phyloP scores from a whole-genome alignment of 1,140 invertebrate species.

The Trichonephila clavipes region DNA sequence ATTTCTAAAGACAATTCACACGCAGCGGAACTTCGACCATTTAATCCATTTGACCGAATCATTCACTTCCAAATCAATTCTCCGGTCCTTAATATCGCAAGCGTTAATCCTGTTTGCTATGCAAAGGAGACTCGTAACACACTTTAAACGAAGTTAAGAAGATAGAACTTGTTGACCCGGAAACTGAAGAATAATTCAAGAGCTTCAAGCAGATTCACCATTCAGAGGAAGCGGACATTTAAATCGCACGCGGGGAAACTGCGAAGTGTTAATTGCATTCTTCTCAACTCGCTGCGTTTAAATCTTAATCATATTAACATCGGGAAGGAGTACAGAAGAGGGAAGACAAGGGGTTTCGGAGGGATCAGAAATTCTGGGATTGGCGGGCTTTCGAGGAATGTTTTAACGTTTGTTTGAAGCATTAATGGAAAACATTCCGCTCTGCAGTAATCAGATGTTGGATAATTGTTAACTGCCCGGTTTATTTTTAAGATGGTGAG shows the following conservation, averaged over 20 bases:
- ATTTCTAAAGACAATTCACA: no score
- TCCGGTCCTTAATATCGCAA: background rate
- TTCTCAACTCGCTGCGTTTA: background rate
- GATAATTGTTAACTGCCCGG: no score
- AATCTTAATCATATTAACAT: conserved; percentile 19
- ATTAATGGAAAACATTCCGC: no score
- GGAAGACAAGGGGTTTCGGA: background rate
- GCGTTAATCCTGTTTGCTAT: background rate
- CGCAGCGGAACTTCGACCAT: no score
- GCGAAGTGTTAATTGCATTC: conserved; percentile 26
- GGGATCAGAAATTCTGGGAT: no score
- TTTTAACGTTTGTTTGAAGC: no score
- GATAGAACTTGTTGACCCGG: conserved; percentile 15
- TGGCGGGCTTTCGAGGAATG: no score
- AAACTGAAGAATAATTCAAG: background rate
- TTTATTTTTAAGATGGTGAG: no score
- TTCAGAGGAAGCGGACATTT: background rate
- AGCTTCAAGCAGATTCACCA: background rate
- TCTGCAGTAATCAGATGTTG: no score
- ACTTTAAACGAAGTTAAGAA: conserved; percentile 10
- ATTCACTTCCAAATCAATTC: background rate
- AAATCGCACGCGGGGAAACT: background rate
- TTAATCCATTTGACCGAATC: background rate
- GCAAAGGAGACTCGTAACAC: background rate
- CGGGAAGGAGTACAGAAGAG: background rate